A percentile compares a stretch with the other conserved stretches of the same genome.
These are phyloP conservation scores for Microchirus variegatus DNA, from an alignment of 2,797 vertebrate species.

Conservation along the genomic window DNA sequence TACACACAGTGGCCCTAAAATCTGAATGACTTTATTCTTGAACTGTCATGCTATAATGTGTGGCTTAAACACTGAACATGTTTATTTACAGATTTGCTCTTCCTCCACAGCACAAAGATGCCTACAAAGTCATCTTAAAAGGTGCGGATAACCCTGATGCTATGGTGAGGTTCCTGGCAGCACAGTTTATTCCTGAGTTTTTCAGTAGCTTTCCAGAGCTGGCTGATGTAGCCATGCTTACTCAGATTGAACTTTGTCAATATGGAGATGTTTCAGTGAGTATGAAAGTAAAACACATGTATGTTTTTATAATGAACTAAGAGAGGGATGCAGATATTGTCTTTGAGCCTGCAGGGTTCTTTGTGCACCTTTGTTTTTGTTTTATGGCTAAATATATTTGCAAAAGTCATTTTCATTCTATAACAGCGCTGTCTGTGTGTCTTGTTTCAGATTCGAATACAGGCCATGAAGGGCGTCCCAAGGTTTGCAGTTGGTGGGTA, in stretches of 20 bases:
- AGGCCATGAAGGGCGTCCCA: conserved; percentile 97
- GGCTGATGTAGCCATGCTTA: conserved; percentile 95
- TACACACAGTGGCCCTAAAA: too few relatives aligned
- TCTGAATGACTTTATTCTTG: too few relatives aligned
- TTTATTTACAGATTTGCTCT: background rate
- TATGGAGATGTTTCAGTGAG: conserved; percentile 98
- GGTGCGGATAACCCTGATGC: too few relatives aligned
- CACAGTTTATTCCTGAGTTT: conserved; percentile 98
- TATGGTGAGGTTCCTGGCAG: conserved; percentile 96
- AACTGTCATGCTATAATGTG: background rate
- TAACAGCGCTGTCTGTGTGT: background rate
- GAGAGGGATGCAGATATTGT: background rate
- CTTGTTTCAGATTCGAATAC: conserved; percentile 88
- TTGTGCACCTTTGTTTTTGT: background rate
- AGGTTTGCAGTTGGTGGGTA: conserved; percentile 98
- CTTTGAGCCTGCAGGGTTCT: rapidly evolving
- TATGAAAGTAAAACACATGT: conserved; percentile 11
- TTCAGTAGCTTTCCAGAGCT: conserved; percentile 97
- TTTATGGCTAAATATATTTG: background rate
- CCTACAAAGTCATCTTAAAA: conserved; percentile 95
- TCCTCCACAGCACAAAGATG: conserved; percentile 91
- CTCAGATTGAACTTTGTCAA: conserved; percentile 97
- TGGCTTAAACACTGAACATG: too few relatives aligned
- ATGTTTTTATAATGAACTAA: background rate
- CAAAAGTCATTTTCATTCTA: background rate